Evolutionary conservation across 2,797 vertebrate genomes (phyloP).

Genomic region (Austrolebias charrua): DNA sequence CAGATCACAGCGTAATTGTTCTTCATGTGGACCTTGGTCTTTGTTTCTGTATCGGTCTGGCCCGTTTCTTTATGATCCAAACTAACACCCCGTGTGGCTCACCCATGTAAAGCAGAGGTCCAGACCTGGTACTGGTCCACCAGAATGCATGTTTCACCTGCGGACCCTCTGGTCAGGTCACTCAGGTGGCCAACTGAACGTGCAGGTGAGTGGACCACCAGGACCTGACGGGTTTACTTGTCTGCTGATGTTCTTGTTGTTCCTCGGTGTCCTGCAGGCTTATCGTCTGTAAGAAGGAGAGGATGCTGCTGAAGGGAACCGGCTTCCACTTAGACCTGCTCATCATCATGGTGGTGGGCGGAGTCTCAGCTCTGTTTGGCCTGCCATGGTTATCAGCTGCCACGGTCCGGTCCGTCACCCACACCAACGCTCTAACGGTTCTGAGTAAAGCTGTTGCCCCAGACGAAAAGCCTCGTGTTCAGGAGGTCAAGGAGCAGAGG

Average conservation of each 20-base stretch:
- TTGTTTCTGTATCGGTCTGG: too few species aligned
- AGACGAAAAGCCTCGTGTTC: conserved; percentile 90
- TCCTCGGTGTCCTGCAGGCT: conserved; percentile 68
- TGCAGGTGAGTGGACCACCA: too few species aligned
- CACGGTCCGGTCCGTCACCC: conserved; percentile 92
- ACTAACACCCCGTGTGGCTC: too few species aligned
- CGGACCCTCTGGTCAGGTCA: too few species aligned
- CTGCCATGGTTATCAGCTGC: conserved; percentile 92
- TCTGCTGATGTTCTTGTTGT: background rate
- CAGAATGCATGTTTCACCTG: too few species aligned
- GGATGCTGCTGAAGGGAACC: conserved; percentile 90
- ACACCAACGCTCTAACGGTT: conserved; percentile 91
- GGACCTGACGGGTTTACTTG: too few species aligned
- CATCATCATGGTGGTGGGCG: conserved; percentile 89
- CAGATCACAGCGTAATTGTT: conserved; percentile 84
- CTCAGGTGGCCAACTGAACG: too few species aligned
- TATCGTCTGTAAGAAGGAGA: conserved; percentile 91
- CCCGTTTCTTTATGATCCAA: too few species aligned
- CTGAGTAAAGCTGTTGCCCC: conserved; percentile 93
- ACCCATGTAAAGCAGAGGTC: too few species aligned
- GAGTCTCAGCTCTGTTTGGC: conserved; percentile 88
- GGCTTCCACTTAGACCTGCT: conserved; percentile 93
- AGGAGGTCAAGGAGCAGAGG: conserved; percentile 93
- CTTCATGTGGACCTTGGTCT: too few species aligned
- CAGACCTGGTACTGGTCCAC: too few species aligned